Evolutionary conservation across 2,888 invertebrate species (phyloP).

Genomic region (Himalopsyche tibetana): DNA sequence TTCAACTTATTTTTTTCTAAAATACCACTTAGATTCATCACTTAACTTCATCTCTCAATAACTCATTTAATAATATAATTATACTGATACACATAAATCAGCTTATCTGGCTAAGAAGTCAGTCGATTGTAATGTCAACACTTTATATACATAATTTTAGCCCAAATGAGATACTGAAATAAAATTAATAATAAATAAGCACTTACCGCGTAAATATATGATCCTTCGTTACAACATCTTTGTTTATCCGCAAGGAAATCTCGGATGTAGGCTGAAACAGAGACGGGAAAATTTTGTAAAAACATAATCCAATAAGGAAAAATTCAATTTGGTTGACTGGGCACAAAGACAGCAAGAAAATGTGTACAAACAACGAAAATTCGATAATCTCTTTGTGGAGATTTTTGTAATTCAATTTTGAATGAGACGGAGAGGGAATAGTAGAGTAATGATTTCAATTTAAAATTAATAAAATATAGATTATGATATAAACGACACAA

Average conservation of each 20-base stretch:
- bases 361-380: conserved; percentile 31
- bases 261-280: conserved; percentile 4
- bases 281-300: not conserved
- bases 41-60: too few species aligned
- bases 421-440: not conserved
- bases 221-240: not conserved
- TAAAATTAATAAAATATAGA: not conserved
- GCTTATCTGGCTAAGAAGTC: too few species aligned
- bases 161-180: not conserved
- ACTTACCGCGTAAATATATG: not conserved
- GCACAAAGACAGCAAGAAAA: conserved; percentile 21
- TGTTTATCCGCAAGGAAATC: conserved; percentile 3
- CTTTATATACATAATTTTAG: too few species aligned
- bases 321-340: conserved; percentile 9
- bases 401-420: conserved; percentile 12
- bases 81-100: too few species aligned
- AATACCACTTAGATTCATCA: too few species aligned
- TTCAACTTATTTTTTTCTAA: too few species aligned
- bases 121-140: too few species aligned
- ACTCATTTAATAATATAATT: too few species aligned
- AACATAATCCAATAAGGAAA: conserved; percentile 30
- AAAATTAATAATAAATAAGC: not conserved
- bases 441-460: not conserved
- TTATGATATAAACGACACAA: not conserved
- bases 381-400: not conserved